These are phyloP conservation scores for Zophobas morio DNA, from an alignment of 1,140 invertebrate genomes.

Conservation along the genomic window DNA sequence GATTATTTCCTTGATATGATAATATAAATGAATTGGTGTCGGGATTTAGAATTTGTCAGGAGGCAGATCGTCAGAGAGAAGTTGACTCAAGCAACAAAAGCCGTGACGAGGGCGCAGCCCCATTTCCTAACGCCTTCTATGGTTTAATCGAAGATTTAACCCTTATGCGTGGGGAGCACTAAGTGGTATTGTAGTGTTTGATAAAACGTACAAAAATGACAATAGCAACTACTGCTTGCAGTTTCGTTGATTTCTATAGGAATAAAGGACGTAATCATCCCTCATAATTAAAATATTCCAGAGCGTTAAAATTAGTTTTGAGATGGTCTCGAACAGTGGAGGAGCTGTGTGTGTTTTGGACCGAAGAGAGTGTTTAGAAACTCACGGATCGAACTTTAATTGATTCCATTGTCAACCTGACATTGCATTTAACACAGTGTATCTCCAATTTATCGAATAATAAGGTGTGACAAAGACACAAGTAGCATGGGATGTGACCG, in stretches of 20 bases:
- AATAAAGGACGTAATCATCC: conserved; percentile 45
- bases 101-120: conserved; percentile 34
- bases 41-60: not conserved
- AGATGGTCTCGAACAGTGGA: conserved; percentile 26
- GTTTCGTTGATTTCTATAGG: not conserved
- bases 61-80: conserved; percentile 9
- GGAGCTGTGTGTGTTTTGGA: conserved; percentile 36
- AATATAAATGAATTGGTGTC: not conserved
- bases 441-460: conserved; percentile 43
- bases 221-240: conserved; percentile 32
- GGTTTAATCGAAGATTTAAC: conserved; percentile 48
- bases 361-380: conserved; percentile 36
- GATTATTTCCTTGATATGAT: too few species aligned
- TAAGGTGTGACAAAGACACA: conserved; percentile 44
- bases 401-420: conserved; percentile 41
- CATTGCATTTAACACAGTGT: conserved; percentile 40
- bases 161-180: conserved; percentile 40
- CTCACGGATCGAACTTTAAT: conserved; percentile 45
- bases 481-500: conserved; percentile 43
- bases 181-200: conserved; percentile 43
- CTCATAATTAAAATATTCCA: conserved; percentile 44
- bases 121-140: conserved; percentile 42
- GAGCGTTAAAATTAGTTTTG: conserved; percentile 44
- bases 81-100: conserved; percentile 24
- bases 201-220: conserved; percentile 44